Base-by-base conservation (phyloP, 2,113 vertebrate genomes). In the Datnioides undecimradiatus region DNA sequence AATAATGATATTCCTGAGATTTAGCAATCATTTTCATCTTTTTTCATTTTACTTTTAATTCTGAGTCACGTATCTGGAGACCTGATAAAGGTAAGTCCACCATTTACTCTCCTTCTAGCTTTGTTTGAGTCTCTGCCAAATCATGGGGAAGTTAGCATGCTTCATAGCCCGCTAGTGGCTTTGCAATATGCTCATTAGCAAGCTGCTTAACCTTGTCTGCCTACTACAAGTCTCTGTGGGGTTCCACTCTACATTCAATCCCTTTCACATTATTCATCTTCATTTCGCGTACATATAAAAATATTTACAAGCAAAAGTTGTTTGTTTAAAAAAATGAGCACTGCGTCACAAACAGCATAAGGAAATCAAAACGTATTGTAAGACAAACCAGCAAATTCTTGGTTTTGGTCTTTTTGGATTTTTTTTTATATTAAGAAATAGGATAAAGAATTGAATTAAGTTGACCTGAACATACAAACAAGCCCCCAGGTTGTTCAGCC, bases 1-100 rank as follows among this genome's bases (percentile, higher is more conserved):
- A 14, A 43, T 38, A 65, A 52, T 8, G 36, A 49, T 12, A 66
- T 8, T 48, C 21, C 41, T 76, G 57, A 73, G 45, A 43, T 73
- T 31, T 13, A 40, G 58, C 13, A 49, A 33, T 14, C n/a, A n/a
- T n/a, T n/a, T n/a, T n/a, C n/a, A n/a, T n/a, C n/a, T n/a, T n/a
- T 55, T 57, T 45, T n/a, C 5, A 33, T 69, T 55, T 48, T 27
- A 19, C 16, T 36, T 27, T 48, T 31, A 6, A 19, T 72, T 48
- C 6, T 0, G 4, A 62, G 21, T 49, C 11, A 17, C 45, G 19
- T 25, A 23, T 52, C 17, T 34, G 27, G 2, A 63, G 31, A 49
- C 10, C 23, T 38, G 49, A 48, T 62, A 29, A 27, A 5, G 48
- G 21, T 19, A 29, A 40, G 8, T 9, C 10, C 11, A 34, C 4